Evolutionary conservation across 2,113 vertebrate genomes (phyloP), one percentile per base, ranked within the genome.

Genomic region (Pyrgilauda ruficollis): DNA sequence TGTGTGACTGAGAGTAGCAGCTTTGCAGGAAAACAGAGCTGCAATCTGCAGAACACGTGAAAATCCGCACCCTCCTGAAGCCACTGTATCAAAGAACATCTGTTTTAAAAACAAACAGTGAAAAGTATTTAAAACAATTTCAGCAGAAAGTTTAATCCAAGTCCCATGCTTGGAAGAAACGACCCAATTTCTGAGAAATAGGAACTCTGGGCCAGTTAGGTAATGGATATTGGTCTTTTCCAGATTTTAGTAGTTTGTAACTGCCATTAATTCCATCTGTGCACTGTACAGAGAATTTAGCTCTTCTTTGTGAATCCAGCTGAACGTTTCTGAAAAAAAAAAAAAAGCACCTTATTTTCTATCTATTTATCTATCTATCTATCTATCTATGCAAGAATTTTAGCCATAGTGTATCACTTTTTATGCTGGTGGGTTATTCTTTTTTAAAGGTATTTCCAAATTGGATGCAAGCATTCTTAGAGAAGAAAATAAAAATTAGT

Each of bases 131-230:
- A 76, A 90, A 96, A 46, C 41, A 83, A 67, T 66, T 92, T 93
- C 84, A 91, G 69, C 61, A 86, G 52, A 78, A 91, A 81, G 33
- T 50, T 84, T 91, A 89, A 79, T 96, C 52, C 92, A 96, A 91
- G 82, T 74, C 87, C 61, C 66, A 72, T 91, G 78, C 73, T 90
- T 88, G 93, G 90, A 96, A 93, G 93, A 87, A 93, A 73, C 78
- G 7, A 73, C 72, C 75, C 81, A 49, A 90, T 96, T 97, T 97
- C 93, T 95, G 90, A 93, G 93, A 97, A 97, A 96, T 63, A 61
- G 84, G 78, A 94, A 87, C 68, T 93, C 85, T 84, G 92, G 64
- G 84, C 84, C 90, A 97, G 84, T 83, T 95, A 59, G 63, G 22
- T 89, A 90, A 94, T 75, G 58, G 39, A 92, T 93, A 90, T 93